These are phyloP conservation scores for Xiphophorus couchianus DNA, from an alignment of 2,113 vertebrate species.

Conservation along the genomic window DNA sequence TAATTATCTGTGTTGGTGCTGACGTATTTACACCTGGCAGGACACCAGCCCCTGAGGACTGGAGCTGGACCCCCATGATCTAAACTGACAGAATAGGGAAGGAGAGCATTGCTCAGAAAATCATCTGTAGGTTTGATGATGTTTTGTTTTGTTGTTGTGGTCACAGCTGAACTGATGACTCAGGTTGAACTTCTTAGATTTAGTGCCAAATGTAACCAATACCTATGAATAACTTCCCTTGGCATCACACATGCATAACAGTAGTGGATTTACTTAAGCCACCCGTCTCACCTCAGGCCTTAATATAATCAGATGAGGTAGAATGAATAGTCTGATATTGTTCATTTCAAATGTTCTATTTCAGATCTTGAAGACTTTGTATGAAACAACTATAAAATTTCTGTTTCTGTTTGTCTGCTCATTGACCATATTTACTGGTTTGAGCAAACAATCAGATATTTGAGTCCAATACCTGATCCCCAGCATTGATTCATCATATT, in stretches of 20 bases:
- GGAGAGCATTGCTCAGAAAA: background rate
- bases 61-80: too few relatives aligned
- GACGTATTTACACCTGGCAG: too few relatives aligned
- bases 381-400: background rate
- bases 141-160: background rate
- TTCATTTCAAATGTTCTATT: background rate
- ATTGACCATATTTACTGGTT: background rate
- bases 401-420: background rate
- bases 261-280: background rate
- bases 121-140: background rate
- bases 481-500: constrained; percentile 23
- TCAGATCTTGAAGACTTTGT: background rate
- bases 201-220: background rate
- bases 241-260: background rate
- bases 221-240: background rate
- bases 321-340: background rate
- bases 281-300: background rate
- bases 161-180: background rate
- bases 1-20: too few relatives aligned
- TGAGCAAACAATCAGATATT: background rate
- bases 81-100: background rate
- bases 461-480: background rate
- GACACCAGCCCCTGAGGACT: too few relatives aligned
- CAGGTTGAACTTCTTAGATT: background rate
- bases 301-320: background rate